phyloP scores from a whole-genome alignment of 1,140 invertebrate genomes.

The Drosophila lacertosa region DNA sequence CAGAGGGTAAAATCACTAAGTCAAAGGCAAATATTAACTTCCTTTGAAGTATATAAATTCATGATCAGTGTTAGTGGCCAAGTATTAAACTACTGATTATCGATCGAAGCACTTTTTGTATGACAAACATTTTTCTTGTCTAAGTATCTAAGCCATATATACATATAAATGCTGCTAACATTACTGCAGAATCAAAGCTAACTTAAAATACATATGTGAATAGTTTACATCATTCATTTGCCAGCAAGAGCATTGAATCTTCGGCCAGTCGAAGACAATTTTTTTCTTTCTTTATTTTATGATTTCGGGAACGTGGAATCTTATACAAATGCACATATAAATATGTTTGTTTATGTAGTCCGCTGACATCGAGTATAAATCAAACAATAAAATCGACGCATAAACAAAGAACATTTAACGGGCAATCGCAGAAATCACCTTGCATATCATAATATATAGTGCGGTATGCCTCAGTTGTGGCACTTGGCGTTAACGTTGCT shows the following conservation, averaged over 20 bases:
- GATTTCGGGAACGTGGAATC: background rate
- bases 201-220: too few species aligned
- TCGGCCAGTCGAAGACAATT: too few species aligned
- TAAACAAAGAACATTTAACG: constrained; percentile 30
- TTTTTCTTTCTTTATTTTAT: background rate
- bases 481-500: constrained; percentile 38
- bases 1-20: background rate
- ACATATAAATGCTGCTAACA: too few species aligned
- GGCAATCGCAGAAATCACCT: constrained; percentile 20
- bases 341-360: constrained; percentile 14
- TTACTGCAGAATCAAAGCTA: too few species aligned
- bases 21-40: background rate
- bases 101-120: too few species aligned
- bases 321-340: constrained; percentile 3
- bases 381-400: constrained; percentile 16
- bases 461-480: constrained; percentile 30
- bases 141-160: too few species aligned
- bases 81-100: too few species aligned
- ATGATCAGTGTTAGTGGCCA: too few species aligned
- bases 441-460: constrained; percentile 15
- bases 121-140: too few species aligned
- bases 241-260: background rate
- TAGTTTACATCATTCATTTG: background rate
- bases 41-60: too few species aligned
- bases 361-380: constrained; percentile 21